These are phyloP conservation scores for Amphiura filiformis DNA, from an alignment of 35 echinoderm and acorn worm species.

Conservation along the genomic window DNA sequence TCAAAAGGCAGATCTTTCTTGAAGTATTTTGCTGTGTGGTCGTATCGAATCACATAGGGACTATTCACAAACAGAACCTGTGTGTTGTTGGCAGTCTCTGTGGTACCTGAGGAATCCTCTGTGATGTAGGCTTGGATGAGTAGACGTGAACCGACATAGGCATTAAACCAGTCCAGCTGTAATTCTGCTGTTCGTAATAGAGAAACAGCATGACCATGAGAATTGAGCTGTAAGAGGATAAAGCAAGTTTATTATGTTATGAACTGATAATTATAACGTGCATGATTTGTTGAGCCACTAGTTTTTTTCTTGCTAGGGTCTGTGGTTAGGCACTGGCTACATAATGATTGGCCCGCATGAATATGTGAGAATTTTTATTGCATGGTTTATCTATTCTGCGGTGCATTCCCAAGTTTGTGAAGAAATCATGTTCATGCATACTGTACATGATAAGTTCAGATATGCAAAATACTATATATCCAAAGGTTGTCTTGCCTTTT, in stretches of 20 bases:
- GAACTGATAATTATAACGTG: neutral
- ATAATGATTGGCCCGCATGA: neutral
- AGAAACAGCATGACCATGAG: neutral
- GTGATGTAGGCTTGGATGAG: constrained; percentile 33
- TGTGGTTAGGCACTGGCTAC: neutral
- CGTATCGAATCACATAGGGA: constrained; percentile 47
- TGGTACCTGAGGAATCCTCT: constrained; percentile 44
- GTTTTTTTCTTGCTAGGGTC: neutral
- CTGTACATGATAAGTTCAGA: too few species aligned
- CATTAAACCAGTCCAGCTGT: constrained; percentile 62
- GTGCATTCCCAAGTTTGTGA: too few species aligned
- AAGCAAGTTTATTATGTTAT: too few species aligned
- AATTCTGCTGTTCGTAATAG: neutral
- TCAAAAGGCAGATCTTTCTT: constrained; percentile 58
- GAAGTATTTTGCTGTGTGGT: constrained; percentile 46
- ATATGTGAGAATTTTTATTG: neutral
- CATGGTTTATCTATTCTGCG: neutral
- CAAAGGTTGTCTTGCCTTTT: too few species aligned
- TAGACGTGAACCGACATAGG: constrained; percentile 33
- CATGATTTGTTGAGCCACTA: neutral
- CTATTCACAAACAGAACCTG: constrained; percentile 37
- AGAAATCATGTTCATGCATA: too few species aligned
- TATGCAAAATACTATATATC: too few species aligned
- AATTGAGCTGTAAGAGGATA: neutral
- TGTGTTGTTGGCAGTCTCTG: constrained; percentile 27